These are phyloP conservation scores for Echinometra lucunter DNA, from an alignment of 53 echinoderm and acorn worm species.

Conservation along the genomic window DNA sequence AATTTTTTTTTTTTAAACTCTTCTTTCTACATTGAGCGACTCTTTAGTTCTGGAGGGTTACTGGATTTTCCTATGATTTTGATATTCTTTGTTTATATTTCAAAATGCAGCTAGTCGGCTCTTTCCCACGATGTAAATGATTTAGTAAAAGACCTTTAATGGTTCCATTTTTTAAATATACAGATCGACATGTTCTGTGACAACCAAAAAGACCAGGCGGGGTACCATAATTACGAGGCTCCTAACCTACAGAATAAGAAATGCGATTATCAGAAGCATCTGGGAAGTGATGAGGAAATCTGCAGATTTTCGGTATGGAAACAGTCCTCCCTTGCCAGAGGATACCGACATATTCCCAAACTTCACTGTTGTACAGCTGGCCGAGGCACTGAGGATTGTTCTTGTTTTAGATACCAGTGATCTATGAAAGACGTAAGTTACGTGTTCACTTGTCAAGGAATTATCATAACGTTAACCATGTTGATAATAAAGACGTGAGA, in stretches of 20 bases:
- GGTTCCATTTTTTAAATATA: not conserved
- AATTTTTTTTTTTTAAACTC: too few relatives aligned
- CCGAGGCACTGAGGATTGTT: conserved; percentile 17
- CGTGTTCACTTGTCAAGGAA: too few relatives aligned
- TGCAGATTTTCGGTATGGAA: not conserved
- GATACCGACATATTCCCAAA: conserved; percentile 50
- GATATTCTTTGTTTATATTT: too few relatives aligned
- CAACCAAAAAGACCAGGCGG: not conserved
- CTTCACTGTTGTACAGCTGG: conserved; percentile 30
- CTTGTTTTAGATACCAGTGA: conserved; percentile 48
- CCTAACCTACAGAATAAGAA: conserved; percentile 40
- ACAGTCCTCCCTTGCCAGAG: conserved; percentile 31
- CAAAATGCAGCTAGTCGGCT: too few relatives aligned
- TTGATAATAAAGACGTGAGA: too few relatives aligned
- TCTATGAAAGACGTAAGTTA: conserved; percentile 30
- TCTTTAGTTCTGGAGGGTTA: too few relatives aligned
- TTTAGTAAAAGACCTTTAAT: too few relatives aligned
- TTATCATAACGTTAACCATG: too few relatives aligned
- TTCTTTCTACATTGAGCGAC: too few relatives aligned
- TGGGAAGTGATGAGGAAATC: conserved; percentile 55
- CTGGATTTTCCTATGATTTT: too few relatives aligned
- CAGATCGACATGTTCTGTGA: conserved; percentile 41
- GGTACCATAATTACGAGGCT: conserved; percentile 28
- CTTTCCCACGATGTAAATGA: too few relatives aligned
- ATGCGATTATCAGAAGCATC: conserved; percentile 27